Percentiles rank a stretch among this genome's conserved stretches.
These are phyloP conservation scores for Emydoidea blandingii DNA, from an alignment of 2,797 vertebrate genomes.

Conservation along the genomic window DNA sequence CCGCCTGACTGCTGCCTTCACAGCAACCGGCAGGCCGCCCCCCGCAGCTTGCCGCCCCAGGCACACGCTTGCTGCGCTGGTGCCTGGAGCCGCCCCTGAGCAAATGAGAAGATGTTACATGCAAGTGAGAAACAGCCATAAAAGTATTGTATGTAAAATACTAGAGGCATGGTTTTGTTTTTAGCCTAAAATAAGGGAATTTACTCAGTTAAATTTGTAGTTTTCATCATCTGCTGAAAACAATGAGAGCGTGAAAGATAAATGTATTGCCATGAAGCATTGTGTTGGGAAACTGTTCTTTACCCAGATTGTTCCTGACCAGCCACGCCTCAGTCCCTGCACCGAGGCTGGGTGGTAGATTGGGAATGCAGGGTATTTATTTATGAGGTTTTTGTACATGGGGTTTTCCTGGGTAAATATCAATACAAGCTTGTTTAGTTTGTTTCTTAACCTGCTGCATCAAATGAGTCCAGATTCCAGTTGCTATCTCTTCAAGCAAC, in stretches of 20 bases:
- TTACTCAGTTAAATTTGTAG: not conserved
- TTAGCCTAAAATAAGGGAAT: not conserved
- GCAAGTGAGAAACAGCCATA: not conserved
- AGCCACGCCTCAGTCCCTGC: not conserved
- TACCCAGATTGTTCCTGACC: accelerated
- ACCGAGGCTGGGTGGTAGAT: accelerated
- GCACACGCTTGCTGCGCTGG: too few relatives aligned
- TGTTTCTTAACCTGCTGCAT: not conserved
- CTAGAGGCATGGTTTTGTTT: accelerated
- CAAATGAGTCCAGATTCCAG: not conserved
- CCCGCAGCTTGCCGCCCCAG: too few relatives aligned
- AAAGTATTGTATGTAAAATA: not conserved
- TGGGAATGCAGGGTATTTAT: accelerated
- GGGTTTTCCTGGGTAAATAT: not conserved
- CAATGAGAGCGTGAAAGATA: not conserved
- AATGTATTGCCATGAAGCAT: not conserved
- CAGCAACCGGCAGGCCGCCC: too few relatives aligned
- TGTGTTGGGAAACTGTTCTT: accelerated
- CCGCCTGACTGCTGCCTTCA: too few relatives aligned
- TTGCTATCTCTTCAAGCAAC: not conserved
- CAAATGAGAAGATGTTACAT: accelerated
- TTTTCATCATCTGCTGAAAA: not conserved
- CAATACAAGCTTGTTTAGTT: not conserved
- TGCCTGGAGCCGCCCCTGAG: not conserved
- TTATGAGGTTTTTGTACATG: not conserved